Conservation (phyloP, 1,140 invertebrate species). For the Linepithema humile region DNA sequence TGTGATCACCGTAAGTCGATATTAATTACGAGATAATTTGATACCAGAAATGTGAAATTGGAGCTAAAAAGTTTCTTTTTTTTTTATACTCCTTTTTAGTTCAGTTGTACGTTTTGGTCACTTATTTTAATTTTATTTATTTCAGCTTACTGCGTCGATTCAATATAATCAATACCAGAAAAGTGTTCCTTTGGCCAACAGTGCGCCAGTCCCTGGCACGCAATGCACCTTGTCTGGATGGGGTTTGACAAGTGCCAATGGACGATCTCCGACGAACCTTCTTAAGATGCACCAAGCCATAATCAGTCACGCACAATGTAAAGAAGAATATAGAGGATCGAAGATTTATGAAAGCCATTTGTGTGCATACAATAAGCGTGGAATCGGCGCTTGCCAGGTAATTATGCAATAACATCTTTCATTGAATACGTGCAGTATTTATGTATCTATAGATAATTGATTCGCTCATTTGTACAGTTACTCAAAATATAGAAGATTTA, state of each 20-base stretch:
- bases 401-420: constrained; percentile 65
- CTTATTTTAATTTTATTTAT: background rate
- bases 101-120: background rate
- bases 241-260: background rate
- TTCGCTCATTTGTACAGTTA: background rate
- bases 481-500: too few species aligned
- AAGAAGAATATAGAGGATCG: background rate
- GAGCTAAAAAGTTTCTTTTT: background rate
- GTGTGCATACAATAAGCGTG: constrained; percentile 84
- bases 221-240: constrained; percentile 10
- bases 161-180: background rate
- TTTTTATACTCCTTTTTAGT: background rate
- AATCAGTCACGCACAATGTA: background rate
- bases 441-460: background rate
- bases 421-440: background rate
- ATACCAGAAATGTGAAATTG: too few species aligned
- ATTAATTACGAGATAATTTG: background rate
- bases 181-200: background rate
- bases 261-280: background rate
- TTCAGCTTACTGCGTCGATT: background rate
- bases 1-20: constrained; percentile 58
- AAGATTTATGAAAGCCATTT: constrained; percentile 78
- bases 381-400: constrained; percentile 84
- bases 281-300: background rate
- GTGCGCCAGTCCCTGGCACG: background rate